Base-by-base conservation (phyloP, 2,113 vertebrate species). In the Anarhynchus alexandrinus region DNA sequence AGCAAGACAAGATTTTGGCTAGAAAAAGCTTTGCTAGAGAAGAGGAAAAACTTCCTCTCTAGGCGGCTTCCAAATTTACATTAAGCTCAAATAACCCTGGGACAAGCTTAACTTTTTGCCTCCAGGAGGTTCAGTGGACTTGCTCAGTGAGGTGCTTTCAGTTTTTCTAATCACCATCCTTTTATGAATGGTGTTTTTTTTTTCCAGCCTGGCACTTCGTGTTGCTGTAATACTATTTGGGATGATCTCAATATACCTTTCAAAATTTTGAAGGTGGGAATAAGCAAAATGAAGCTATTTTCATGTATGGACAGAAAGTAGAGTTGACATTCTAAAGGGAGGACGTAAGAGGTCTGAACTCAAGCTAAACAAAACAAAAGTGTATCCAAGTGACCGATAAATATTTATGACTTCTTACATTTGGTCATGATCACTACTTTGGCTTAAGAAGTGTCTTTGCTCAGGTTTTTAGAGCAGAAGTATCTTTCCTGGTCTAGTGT, bases 311-410 rank as follows among this genome's bases (percentile, higher is more conserved):
- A 61, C 16, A 65, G 57, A 78, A 89, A 3, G 1, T 51, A 67
- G n/a, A 36, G 57, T 62, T 90, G 80, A 27, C 59, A 76, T 92
- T 94, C 84, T 42, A 82, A 71, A 76, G 52, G 55, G 59, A 81
- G 52, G 82, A 83, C 0, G 0, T 81, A 89, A 91, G 81, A 93
- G 6, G 9, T 70, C 71, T 77, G 71, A 94, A 81, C 36, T 59
- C 14, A 72, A 83, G 27, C 65, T 95, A 84, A 95, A 74, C 34
- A 82, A 96, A 95, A 78, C 69, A 89, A 59, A 87, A 95, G 61
- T 91, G 91, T 96, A 91, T 96, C 91, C 90, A 95, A 96, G 94
- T 93, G 88, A 95, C 92, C 12, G 0, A 87, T 71, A 97, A 96
- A 95, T 96, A 94, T 92, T 96, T 95, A 65, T 76, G 61, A 42